A percentile compares a stretch with the other conserved stretches of the same genome.
phyloP scores from a whole-genome alignment of 1,140 invertebrate species.

The Planococcus citri region DNA sequence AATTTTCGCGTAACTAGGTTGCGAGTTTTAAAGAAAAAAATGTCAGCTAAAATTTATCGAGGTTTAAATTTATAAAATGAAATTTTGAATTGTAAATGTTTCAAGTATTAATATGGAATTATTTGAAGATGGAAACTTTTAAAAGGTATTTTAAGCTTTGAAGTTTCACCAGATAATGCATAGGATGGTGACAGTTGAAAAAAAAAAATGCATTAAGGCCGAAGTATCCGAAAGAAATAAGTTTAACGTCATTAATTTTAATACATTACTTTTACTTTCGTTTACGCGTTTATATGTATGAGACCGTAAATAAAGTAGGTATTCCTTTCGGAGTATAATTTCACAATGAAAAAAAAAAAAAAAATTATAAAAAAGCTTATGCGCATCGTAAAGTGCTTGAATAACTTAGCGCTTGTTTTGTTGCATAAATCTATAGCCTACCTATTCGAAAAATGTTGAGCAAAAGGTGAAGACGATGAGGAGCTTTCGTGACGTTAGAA shows the following conservation, averaged over 20 bases:
- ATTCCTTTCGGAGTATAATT: constrained; percentile 52
- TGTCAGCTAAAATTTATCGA: not conserved
- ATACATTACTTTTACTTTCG: constrained; percentile 7
- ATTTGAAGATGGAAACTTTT: not conserved
- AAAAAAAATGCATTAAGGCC: constrained; percentile 1
- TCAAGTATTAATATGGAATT: not conserved
- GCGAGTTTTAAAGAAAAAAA: too few species aligned
- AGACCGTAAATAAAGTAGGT: not conserved
- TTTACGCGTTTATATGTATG: not conserved
- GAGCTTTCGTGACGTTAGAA: not conserved
- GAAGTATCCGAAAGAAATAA: not conserved
- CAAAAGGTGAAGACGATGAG: not conserved
- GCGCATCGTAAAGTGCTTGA: not conserved
- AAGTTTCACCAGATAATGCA: not conserved
- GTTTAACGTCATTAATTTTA: constrained; percentile 12
- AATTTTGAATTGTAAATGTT: constrained; percentile 17
- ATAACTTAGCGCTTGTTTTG: not conserved
- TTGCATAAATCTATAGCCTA: not conserved
- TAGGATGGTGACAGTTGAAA: not conserved
- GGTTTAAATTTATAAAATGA: not conserved
- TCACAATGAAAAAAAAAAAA: too few species aligned
- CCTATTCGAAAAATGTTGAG: too few species aligned
- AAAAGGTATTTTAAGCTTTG: constrained; percentile 1
- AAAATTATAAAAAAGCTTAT: too few species aligned
- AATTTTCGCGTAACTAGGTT: too few species aligned